Evolutionary conservation across 1,140 invertebrate genomes (phyloP).

Genomic region (Magallana angulata): DNA sequence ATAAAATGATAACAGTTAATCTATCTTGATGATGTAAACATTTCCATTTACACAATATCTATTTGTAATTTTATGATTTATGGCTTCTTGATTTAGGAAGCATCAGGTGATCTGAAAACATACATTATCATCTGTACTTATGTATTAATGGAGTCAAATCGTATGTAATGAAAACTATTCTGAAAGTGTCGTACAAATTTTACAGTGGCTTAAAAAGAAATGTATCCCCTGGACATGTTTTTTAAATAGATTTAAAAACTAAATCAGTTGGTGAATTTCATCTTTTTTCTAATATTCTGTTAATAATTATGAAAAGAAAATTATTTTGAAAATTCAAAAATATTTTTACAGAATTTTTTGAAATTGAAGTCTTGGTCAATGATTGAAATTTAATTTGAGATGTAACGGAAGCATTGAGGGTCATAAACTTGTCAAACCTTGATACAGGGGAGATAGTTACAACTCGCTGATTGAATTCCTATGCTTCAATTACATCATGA

Average conservation of each 20-base stretch:
- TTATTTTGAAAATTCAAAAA: neutral
- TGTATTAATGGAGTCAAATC: neutral
- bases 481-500: neutral
- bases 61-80: slow-evolving; percentile 23
- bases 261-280: neutral
- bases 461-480: slow-evolving; percentile 24
- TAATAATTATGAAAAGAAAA: neutral
- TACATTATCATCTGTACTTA: slow-evolving; percentile 13
- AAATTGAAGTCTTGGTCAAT: neutral
- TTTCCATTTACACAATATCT: neutral
- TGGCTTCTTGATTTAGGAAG: neutral
- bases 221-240: neutral
- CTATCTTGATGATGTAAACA: neutral
- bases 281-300: neutral
- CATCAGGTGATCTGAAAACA: neutral
- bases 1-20: neutral
- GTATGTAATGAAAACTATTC: neutral
- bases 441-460: neutral
- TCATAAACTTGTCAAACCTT: slow-evolving; percentile 7
- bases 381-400: neutral
- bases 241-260: neutral
- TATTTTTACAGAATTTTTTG: neutral
- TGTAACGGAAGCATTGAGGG: neutral
- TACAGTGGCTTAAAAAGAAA: neutral
- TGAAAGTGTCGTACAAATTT: neutral